A percentile compares a stretch with the other conserved stretches of the same genome.
These are phyloP conservation scores for Trinorchestia longiramus DNA, from an alignment of 1,140 invertebrate species.

Conservation along the genomic window DNA sequence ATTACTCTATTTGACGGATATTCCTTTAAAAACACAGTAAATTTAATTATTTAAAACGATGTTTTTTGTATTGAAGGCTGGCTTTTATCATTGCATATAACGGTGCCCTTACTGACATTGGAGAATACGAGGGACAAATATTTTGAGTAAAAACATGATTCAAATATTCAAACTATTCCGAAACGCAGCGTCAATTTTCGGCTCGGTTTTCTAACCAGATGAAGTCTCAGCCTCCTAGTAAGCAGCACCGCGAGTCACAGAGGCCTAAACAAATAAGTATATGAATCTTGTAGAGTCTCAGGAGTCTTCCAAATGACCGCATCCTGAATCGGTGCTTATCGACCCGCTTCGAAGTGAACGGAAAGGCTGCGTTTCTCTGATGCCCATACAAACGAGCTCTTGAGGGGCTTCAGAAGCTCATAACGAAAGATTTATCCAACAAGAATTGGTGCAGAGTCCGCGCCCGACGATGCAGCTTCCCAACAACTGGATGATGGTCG, in stretches of 20 bases:
- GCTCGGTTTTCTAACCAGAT: not conserved
- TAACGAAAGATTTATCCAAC: constrained; percentile 34
- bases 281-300: constrained; percentile 8
- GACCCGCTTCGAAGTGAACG: constrained; percentile 44
- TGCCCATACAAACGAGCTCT: constrained; percentile 53
- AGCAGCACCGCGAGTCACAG: not conserved
- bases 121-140: not conserved
- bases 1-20: not conserved
- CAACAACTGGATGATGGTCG: not conserved
- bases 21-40: not conserved
- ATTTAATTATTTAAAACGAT: not conserved
- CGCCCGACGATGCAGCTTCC: not conserved
- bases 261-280: constrained; percentile 33
- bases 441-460: constrained; percentile 6
- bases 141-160: not conserved
- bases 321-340: constrained; percentile 51
- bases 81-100: not conserved
- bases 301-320: constrained; percentile 24
- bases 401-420: constrained; percentile 37
- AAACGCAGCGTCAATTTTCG: not conserved
- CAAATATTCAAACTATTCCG: not conserved
- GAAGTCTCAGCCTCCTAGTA: not conserved
- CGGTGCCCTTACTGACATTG: not conserved
- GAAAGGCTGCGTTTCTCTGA: constrained; percentile 46
- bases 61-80: not conserved